A percentile compares a stretch with the other conserved stretches of the same genome.
Evolutionary conservation across 2,113 vertebrate genomes (phyloP).

Genomic region (Monopterus albus): DNA sequence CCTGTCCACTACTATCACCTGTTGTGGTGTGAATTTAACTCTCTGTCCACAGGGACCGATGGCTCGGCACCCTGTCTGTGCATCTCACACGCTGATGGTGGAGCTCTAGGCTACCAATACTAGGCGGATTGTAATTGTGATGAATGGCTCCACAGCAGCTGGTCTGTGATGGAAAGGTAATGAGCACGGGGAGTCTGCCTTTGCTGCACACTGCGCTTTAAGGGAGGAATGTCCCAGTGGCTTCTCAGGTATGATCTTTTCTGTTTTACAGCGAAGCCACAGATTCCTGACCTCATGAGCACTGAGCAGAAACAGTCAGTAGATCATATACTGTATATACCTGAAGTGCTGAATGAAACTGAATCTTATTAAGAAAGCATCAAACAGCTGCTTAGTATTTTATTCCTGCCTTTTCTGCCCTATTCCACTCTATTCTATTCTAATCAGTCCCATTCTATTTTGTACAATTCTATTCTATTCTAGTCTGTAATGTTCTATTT

Average conservation of each 20-base stretch:
- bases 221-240: slow-evolving; percentile 82
- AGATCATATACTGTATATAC: slow-evolving; percentile 13
- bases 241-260: slow-evolving; percentile 81
- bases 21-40: slow-evolving; percentile 69
- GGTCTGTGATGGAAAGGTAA: slow-evolving; percentile 89
- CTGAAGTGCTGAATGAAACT: no score
- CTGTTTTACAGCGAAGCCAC: slow-evolving; percentile 74
- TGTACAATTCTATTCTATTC: background rate
- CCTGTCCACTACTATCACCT: slow-evolving; percentile 63
- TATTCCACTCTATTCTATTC: background rate
- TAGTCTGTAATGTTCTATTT: no score
- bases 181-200: slow-evolving; percentile 83
- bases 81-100: slow-evolving; percentile 71
- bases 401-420: no score
- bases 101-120: slow-evolving; percentile 72
- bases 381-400: no score
- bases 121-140: slow-evolving; percentile 83
- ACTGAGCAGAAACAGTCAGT: slow-evolving; percentile 49
- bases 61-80: slow-evolving; percentile 53
- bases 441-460: background rate
- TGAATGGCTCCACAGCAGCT: slow-evolving; percentile 81
- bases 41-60: slow-evolving; percentile 55
- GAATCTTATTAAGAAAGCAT: no score
- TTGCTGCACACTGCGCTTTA: slow-evolving; percentile 73
- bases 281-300: slow-evolving; percentile 67